Conservation (phyloP, 2,113 vertebrate genomes). For the Numida meleagris region DNA sequence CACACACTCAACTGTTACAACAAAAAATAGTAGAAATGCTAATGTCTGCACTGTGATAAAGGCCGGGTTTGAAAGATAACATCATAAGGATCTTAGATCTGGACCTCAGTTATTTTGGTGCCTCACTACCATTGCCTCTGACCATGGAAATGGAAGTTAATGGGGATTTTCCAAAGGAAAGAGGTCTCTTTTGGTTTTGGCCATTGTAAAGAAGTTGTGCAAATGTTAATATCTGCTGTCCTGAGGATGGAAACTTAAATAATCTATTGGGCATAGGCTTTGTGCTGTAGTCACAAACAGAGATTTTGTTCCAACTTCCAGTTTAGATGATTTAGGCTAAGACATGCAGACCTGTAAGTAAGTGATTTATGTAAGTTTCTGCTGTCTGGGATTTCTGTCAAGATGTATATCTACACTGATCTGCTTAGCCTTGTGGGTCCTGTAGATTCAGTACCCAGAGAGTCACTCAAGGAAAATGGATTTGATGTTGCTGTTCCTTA, state of each 20-base stretch:
- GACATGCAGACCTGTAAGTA: neutral
- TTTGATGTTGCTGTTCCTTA: neutral
- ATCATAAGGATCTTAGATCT: neutral
- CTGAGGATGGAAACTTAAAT: neutral
- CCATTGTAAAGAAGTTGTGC: neutral
- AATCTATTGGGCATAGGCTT: neutral
- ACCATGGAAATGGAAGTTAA: neutral
- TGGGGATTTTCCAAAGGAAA: neutral
- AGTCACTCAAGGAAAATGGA: neutral
- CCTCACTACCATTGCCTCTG: neutral
- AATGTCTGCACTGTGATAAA: neutral
- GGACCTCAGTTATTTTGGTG: neutral
- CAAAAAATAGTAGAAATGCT: neutral
- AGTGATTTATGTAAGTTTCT: neutral
- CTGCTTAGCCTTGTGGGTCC: neutral
- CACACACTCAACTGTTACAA: neutral
- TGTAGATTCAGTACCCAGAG: neutral
- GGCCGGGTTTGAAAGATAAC: neutral
- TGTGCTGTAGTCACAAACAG: neutral
- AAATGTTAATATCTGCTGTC: neutral
- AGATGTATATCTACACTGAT: neutral
- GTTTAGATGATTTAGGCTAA: neutral
- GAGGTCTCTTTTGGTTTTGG: fast-evolving
- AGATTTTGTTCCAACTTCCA: neutral
- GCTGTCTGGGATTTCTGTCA: neutral